Evolutionary conservation across 2,113 vertebrate species (phyloP).

Genomic region (Sphaerodactylus townsendi): DNA sequence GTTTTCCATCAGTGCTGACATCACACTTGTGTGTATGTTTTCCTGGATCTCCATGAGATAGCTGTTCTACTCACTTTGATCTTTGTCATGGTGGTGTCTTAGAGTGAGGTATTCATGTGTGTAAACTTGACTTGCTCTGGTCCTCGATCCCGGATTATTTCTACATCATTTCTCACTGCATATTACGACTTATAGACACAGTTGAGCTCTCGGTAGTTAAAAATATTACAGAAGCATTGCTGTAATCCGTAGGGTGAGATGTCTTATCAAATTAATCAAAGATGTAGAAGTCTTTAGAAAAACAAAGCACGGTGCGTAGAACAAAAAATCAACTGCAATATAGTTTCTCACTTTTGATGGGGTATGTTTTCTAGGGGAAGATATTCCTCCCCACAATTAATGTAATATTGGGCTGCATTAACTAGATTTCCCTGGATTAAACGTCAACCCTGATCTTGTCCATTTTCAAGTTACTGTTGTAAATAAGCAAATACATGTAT

Average conservation of each 20-base stretch:
- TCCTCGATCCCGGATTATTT: not conserved
- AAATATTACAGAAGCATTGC: not conserved
- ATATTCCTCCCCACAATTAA: not conserved
- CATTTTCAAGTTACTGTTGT: not conserved
- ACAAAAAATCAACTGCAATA: not conserved
- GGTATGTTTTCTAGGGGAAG: not conserved
- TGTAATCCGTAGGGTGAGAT: not conserved
- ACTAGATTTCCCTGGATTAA: not conserved
- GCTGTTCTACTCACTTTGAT: slow-evolving; percentile 49
- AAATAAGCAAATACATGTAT: no score
- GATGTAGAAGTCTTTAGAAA: not conserved
- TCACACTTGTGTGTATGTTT: slow-evolving; percentile 22
- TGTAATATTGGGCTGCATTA: not conserved
- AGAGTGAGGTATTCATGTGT: not conserved
- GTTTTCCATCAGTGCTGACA: slow-evolving; percentile 64
- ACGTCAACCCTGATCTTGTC: not conserved
- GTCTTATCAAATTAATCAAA: not conserved
- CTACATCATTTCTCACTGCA: fast-evolving
- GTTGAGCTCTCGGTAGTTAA: not conserved
- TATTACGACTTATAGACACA: not conserved
- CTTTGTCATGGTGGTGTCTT: slow-evolving; percentile 5
- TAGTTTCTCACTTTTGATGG: not conserved
- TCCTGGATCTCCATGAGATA: slow-evolving; percentile 38
- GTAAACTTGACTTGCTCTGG: not conserved
- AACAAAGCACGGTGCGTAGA: slow-evolving; percentile 18